These are phyloP conservation scores for Drosophila ustulata DNA, from an alignment of 2,888 invertebrate genomes.

Conservation along the genomic window DNA sequence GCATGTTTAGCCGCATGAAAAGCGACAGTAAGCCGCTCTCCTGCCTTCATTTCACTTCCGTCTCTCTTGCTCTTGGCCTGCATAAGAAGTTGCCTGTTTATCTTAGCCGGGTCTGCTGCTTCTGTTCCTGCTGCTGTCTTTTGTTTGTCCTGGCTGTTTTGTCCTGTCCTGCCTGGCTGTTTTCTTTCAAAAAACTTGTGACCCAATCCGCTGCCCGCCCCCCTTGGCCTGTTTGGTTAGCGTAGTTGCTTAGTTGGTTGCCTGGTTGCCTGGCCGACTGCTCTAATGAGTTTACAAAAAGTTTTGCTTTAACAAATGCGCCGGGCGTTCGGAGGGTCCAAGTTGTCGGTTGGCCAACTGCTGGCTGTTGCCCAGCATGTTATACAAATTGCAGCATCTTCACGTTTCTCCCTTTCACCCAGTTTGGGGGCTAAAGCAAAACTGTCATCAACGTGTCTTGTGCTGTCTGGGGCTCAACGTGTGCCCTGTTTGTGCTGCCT, in stretches of 20 bases:
- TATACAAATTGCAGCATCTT: slow-evolving; percentile 75
- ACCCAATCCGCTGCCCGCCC: slow-evolving; percentile 3
- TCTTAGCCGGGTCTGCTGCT: slow-evolving; percentile 59
- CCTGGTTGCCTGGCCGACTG: slow-evolving; percentile 62
- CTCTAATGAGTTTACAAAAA: slow-evolving; percentile 79
- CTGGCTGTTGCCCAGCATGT: slow-evolving; percentile 70
- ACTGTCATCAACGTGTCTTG: slow-evolving; percentile 77
- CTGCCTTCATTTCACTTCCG: not conserved
- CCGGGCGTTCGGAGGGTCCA: slow-evolving; percentile 19
- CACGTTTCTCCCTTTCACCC: not conserved
- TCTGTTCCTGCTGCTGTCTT: slow-evolving; percentile 59
- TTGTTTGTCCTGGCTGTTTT: slow-evolving; percentile 62
- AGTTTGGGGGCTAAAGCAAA: slow-evolving; percentile 31
- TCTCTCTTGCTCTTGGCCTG: slow-evolving; percentile 39
- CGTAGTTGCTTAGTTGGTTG: slow-evolving; percentile 50
- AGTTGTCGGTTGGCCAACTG: slow-evolving; percentile 43
- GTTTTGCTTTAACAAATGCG: slow-evolving; percentile 72
- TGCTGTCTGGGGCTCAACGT: slow-evolving; percentile 29
- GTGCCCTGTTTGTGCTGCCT: slow-evolving; percentile 26
- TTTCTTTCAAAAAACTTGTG: slow-evolving; percentile 70
- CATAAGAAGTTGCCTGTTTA: slow-evolving; percentile 78
- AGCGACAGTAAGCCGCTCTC: slow-evolving; percentile 71
- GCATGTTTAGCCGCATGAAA: slow-evolving; percentile 80
- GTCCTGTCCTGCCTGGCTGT: slow-evolving; percentile 39
- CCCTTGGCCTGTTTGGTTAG: slow-evolving; percentile 38